Percentiles rank a stretch among this genome's conserved stretches.
phyloP scores from a whole-genome alignment of 2,797 vertebrate genomes.

The Melanotaenia maccullochi region DNA sequence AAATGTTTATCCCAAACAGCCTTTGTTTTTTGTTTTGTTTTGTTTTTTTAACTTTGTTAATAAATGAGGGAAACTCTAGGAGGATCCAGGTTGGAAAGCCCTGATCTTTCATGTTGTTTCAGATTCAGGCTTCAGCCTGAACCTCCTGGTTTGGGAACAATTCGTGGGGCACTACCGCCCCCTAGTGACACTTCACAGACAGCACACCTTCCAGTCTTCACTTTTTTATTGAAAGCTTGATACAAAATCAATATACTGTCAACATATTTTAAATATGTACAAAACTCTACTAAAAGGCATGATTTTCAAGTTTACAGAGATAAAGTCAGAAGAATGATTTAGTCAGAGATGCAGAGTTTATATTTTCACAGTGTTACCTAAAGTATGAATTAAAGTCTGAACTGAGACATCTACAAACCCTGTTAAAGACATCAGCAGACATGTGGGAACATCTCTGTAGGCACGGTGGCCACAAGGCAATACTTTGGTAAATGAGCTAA shows the following conservation, averaged over 20 bases:
- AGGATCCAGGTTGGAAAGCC: no score
- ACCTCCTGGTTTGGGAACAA: no score
- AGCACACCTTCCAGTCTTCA: slow-evolving; percentile 49
- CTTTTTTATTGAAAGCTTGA: slow-evolving; percentile 57
- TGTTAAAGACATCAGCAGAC: slow-evolving; percentile 24
- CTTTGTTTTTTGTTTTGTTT: no score
- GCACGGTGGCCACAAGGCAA: slow-evolving; percentile 2
- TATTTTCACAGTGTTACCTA: slow-evolving; percentile 60
- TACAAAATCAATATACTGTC: slow-evolving; percentile 46
- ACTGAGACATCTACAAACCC: slow-evolving; percentile 43
- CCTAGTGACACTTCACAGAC: slow-evolving; percentile 51
- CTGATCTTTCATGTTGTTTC: no score
- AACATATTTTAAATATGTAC: slow-evolving; percentile 58
- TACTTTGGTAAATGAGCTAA: slow-evolving; percentile 33
- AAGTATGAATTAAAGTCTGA: slow-evolving; percentile 38
- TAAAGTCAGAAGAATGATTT: slow-evolving; percentile 28
- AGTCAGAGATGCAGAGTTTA: slow-evolving; percentile 37
- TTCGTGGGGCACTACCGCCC: slow-evolving; percentile 63
- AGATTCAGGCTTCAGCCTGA: no score
- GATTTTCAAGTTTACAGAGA: slow-evolving; percentile 47
- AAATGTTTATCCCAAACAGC: no score
- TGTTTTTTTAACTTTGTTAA: no score
- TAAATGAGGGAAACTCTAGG: no score
- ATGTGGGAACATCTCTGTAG: slow-evolving; percentile 8
- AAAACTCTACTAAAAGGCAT: slow-evolving; percentile 41